Evolutionary conservation across 2,113 vertebrate genomes (phyloP), one percentile per base, ranked within the genome.

Genomic region (Podiceps cristatus): DNA sequence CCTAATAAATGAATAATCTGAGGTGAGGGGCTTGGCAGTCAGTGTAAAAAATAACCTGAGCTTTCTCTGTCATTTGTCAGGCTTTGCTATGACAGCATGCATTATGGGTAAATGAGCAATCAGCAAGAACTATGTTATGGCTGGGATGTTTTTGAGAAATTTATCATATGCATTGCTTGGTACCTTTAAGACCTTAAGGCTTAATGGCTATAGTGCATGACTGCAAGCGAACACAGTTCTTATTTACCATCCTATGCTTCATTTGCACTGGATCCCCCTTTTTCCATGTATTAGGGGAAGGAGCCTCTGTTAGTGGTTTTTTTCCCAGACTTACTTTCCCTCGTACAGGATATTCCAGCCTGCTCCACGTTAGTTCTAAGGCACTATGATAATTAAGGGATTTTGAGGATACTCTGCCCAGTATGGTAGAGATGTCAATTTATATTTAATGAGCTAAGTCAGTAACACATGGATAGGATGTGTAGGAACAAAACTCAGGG

Each of bases 61-160:
- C 98, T 98, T 98, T 98, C 98, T 97, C 97, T 98, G 98, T 98
- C 98, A 98, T 99, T 99, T 98, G 98, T 98, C 98, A 99, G 98
- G 98, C 98, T 99, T 98, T 99, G 98, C 98, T 98, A 98, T 98
- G 98, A 98, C 98, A 98, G 98, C 98, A 97, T 98, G 99, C 99
- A 99, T 99, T 98, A 98, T 99, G 98, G 98, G 99, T 99, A 99
- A 99, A 99, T 98, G 98, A 99, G 98, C 98, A 99, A 99, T 99
- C 98, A 98, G 98, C 98, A 98, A 98, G 98, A 98, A 98, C 98
- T 98, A 92, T 98, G 99, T 98, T 99, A 98, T 98, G 98, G 98
- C 98, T 98, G 98, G 98, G 98, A 98, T 99, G 98, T 97, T 98
- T 98, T 97, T 94, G 98, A 98, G 98, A 96, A 98, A 99, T 98